A percentile compares a stretch with the other conserved stretches of the same genome.
phyloP scores from a whole-genome alignment of 2,113 vertebrate species.

The Paramisgurnus dabryanus region DNA sequence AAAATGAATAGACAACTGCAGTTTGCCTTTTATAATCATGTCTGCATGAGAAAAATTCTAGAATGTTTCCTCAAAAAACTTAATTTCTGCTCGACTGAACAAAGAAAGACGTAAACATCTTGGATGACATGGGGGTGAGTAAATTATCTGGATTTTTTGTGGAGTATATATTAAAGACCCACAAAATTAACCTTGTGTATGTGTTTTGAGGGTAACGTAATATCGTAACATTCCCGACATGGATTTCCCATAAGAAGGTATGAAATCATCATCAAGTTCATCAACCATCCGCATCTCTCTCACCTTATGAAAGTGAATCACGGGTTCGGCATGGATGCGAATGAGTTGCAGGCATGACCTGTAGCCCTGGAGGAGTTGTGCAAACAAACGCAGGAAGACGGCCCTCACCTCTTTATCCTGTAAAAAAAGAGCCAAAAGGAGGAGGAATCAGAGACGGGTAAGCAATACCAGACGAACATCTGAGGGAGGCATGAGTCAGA shows the following conservation, averaged over 20 bases:
- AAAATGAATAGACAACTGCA: too few species aligned
- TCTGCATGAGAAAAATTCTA: too few species aligned
- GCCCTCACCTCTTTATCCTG: conserved; percentile 97
- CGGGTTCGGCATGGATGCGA: conserved; percentile 94
- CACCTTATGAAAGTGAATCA: conserved; percentile 99
- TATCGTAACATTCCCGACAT: too few species aligned
- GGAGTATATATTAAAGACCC: too few species aligned
- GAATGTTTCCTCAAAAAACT: too few species aligned
- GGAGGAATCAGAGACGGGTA: conserved; percentile 31
- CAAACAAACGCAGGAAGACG: conserved; percentile 96
- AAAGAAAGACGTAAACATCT: too few species aligned
- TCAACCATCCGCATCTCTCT: conserved; percentile 11
- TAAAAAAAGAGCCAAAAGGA: conserved; percentile 44
- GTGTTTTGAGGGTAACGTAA: too few species aligned
- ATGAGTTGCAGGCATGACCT: conserved; percentile 97
- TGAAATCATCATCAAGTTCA: conserved; percentile 2
- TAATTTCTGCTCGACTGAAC: too few species aligned
- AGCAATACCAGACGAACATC: conserved; percentile 9
- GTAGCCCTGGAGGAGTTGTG: conserved; percentile 98
- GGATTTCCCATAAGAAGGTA: background rate
- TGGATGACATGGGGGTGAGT: too few species aligned
- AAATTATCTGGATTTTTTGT: too few species aligned
- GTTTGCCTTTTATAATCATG: too few species aligned
- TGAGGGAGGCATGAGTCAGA: conserved; percentile 41
- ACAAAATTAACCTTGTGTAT: too few species aligned